These are phyloP conservation scores for Balearica regulorum DNA, from an alignment of 2,797 vertebrate species.

Conservation along the genomic window DNA sequence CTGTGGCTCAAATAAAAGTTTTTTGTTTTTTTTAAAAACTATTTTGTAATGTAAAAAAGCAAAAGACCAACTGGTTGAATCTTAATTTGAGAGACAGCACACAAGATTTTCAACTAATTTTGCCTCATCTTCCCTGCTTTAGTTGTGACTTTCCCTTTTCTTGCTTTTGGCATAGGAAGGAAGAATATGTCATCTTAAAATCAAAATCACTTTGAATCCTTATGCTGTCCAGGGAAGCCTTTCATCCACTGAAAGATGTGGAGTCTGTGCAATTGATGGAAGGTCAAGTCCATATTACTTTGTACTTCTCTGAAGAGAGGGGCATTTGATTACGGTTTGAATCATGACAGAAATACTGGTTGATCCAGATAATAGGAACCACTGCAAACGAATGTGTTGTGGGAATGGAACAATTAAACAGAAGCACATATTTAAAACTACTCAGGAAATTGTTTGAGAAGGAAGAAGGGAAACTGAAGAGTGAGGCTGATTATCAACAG, in stretches of 20 bases:
- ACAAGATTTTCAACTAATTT: neutral
- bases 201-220: neutral
- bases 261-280: neutral
- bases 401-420: neutral
- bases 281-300: neutral
- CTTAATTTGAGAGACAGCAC: neutral
- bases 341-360: neutral
- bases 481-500: neutral
- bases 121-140: neutral
- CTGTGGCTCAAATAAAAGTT: neutral
- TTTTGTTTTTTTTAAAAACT: neutral
- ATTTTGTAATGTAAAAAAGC: neutral
- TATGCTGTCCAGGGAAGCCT: neutral
- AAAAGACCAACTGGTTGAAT: neutral
- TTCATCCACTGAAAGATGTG: neutral
- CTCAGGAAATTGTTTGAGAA: neutral
- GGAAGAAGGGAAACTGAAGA: neutral
- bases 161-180: neutral
- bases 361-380: neutral
- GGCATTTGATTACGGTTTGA: neutral
- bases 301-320: neutral
- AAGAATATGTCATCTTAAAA: neutral
- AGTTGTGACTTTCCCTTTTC: neutral
- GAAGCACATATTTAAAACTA: neutral
- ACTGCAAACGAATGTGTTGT: neutral